phyloP scores from a whole-genome alignment of 53 echinoderm and acorn worm species.

The Holothuria leucospilota region DNA sequence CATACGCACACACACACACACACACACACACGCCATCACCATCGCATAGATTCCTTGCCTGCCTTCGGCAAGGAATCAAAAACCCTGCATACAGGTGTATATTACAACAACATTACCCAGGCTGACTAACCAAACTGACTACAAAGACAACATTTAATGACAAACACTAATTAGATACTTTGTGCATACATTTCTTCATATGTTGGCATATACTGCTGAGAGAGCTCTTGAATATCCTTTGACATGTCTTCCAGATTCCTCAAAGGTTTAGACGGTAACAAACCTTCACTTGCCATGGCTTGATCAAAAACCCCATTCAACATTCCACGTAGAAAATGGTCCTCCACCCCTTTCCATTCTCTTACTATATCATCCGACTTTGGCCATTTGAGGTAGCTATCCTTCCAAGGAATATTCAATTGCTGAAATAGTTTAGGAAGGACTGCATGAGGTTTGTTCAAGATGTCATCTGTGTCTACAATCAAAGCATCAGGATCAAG shows the following conservation, averaged over 20 bases:
- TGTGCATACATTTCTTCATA: constrained; percentile 35
- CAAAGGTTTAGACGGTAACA: constrained; percentile 15
- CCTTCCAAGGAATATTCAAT: constrained; percentile 20
- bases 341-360: constrained; percentile 25
- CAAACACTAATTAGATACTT: neutral
- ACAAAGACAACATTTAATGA: too few relatives aligned
- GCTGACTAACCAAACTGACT: too few relatives aligned
- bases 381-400: constrained; percentile 12
- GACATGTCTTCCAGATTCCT: neutral
- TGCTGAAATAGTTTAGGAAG: constrained; percentile 12
- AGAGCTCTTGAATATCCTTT: constrained; percentile 13
- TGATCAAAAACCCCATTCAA: constrained; percentile 28
- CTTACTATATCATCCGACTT: neutral
- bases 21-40: too few relatives aligned
- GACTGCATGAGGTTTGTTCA: neutral
- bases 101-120: too few relatives aligned
- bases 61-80: too few relatives aligned
- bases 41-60: too few relatives aligned
- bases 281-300: neutral
- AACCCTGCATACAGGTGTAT: too few relatives aligned
- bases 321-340: constrained; percentile 31
- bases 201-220: neutral
- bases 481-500: constrained; percentile 13
- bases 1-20: too few relatives aligned
- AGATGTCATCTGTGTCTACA: constrained; percentile 24